phyloP scores from a whole-genome alignment of 2,888 invertebrate species.

The Lasioglossum figueresi region DNA sequence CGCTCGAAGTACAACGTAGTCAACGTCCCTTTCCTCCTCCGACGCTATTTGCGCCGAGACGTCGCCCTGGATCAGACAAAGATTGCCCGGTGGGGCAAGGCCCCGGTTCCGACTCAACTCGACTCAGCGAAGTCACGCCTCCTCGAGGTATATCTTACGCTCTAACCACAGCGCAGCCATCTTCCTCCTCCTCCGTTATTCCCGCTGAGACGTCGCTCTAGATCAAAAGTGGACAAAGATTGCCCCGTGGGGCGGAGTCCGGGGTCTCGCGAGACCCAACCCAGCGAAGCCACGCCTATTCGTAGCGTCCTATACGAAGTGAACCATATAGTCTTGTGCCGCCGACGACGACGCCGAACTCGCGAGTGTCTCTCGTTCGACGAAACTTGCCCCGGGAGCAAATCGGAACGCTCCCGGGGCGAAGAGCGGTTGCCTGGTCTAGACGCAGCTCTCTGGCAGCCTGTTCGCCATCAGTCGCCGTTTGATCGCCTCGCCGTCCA shows the following conservation, averaged over 20 bases:
- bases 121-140: neutral
- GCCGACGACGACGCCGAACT: neutral
- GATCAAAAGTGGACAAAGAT: neutral
- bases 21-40: neutral
- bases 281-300: constrained; percentile 1
- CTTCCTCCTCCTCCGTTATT: neutral
- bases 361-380: neutral
- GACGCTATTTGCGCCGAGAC: neutral
- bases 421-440: constrained; percentile 80
- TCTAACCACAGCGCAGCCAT: neutral
- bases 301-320: neutral
- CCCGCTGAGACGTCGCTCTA: neutral
- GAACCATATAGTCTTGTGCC: neutral
- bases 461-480: constrained; percentile 94
- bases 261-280: neutral
- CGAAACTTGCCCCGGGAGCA: neutral
- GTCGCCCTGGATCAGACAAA: neutral
- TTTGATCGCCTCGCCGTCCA: constrained; percentile 94
- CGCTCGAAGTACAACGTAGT: neutral
- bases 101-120: neutral
- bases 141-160: no score
- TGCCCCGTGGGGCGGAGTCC: neutral
- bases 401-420: neutral
- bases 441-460: constrained; percentile 95
- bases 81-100: no score